These are phyloP conservation scores for Drosophila dives DNA, from an alignment of 2,888 invertebrate genomes.

Conservation along the genomic window DNA sequence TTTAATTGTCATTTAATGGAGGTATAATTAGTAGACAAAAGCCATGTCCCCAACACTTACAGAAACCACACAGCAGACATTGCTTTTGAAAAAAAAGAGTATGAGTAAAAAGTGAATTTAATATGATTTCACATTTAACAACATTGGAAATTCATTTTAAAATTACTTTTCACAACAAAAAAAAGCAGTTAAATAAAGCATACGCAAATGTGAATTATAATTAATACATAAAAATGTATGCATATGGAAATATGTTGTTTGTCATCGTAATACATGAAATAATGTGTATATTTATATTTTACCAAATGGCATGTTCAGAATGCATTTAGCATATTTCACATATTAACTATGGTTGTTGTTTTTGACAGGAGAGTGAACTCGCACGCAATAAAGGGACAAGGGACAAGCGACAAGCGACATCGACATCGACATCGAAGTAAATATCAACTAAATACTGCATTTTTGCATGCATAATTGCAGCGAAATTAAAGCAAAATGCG, in stretches of 20 bases:
- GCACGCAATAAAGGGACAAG: constrained; percentile 70
- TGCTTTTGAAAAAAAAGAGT: neutral
- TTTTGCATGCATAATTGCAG: constrained; percentile 79
- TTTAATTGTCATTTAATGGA: constrained; percentile 68
- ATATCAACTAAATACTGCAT: constrained; percentile 72
- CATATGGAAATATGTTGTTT: constrained; percentile 13
- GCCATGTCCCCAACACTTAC: constrained; percentile 27
- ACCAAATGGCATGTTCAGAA: constrained; percentile 47
- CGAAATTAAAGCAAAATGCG: constrained; percentile 74
- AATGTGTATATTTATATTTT: constrained; percentile 18
- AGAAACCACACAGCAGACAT: constrained; percentile 2
- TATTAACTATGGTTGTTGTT: constrained; percentile 66
- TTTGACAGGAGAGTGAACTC: constrained; percentile 17
- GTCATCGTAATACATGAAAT: constrained; percentile 15
- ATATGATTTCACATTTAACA: neutral
- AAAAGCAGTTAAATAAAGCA: constrained; percentile 18
- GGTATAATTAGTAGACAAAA: constrained; percentile 64
- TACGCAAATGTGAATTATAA: constrained; percentile 10
- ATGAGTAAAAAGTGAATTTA: neutral
- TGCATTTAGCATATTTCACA: constrained; percentile 66
- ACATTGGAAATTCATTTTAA: neutral
- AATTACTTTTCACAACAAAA: neutral
- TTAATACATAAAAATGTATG: constrained; percentile 4
- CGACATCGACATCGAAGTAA: constrained; percentile 35
- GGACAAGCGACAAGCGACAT: too few relatives aligned